Percentiles rank a stretch among this genome's conserved stretches.
Evolutionary conservation across 2,888 invertebrate genomes (phyloP).

Genomic region (Andrena dorsata): DNA sequence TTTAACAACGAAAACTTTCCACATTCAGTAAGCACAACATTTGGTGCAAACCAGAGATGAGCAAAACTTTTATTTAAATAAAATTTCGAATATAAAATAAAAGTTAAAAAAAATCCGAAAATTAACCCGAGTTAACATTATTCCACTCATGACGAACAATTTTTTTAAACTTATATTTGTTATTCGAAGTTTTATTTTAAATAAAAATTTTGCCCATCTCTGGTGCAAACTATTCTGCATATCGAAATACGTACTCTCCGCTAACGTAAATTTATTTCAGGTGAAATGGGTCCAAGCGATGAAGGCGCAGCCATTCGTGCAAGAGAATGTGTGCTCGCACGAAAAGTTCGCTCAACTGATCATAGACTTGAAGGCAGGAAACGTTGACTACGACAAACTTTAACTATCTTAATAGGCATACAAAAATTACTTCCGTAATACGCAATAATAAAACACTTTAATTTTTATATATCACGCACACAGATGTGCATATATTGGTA

Average conservation of each 20-base stretch:
- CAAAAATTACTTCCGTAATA: conserved; percentile 16
- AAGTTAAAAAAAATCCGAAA: too few relatives aligned
- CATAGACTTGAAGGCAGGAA: conserved; percentile 63
- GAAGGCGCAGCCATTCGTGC: conserved; percentile 76
- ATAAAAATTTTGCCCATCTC: too few relatives aligned
- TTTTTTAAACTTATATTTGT: too few relatives aligned
- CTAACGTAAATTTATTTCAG: conserved; percentile 70
- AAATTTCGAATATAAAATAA: too few relatives aligned
- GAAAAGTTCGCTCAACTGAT: conserved; percentile 74
- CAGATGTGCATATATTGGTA: not conserved
- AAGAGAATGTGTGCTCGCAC: conserved; percentile 70
- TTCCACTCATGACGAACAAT: too few relatives aligned
- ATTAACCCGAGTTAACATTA: too few relatives aligned
- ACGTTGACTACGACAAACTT: conserved; percentile 72
- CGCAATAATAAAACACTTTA: conserved; percentile 25
- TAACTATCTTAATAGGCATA: conserved; percentile 32
- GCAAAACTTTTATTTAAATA: too few relatives aligned
- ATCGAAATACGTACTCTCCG: not conserved
- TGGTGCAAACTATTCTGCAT: not conserved
- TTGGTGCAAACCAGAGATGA: not conserved
- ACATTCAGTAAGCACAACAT: conserved; percentile 70
- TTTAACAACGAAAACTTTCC: conserved; percentile 77
- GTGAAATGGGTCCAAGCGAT: conserved; percentile 82
- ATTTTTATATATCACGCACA: conserved; percentile 12
- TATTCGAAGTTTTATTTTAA: too few relatives aligned